Percentiles rank a stretch among this genome's conserved stretches.
phyloP scores from a whole-genome alignment of 2,888 invertebrate genomes.

The Drosophila austrosaltans region DNA sequence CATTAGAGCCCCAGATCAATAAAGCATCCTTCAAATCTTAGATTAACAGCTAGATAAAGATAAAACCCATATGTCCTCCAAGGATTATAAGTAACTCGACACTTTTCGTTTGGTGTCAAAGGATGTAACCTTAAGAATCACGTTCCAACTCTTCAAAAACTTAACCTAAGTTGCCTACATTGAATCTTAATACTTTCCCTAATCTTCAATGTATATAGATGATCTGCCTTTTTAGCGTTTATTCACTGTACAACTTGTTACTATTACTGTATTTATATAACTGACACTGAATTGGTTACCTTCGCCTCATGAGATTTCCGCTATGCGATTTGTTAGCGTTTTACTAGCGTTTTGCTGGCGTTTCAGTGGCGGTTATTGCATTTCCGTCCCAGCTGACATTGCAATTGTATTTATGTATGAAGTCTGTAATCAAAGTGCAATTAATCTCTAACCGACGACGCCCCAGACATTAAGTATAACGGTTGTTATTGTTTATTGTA shows the following conservation, averaged over 20 bases:
- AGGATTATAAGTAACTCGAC: too few relatives aligned
- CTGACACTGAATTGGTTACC: conserved; percentile 39
- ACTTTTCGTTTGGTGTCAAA: too few relatives aligned
- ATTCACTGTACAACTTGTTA: conserved; percentile 6
- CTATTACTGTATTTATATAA: not conserved
- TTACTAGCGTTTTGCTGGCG: conserved; percentile 57
- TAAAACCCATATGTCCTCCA: too few relatives aligned
- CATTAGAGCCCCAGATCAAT: too few relatives aligned
- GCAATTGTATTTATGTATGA: conserved; percentile 48
- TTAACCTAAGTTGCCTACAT: too few relatives aligned
- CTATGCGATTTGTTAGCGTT: conserved; percentile 42
- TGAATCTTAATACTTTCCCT: too few relatives aligned
- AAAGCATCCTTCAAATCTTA: too few relatives aligned
- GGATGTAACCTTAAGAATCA: too few relatives aligned
- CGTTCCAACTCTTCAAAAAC: too few relatives aligned
- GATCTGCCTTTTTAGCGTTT: not conserved
- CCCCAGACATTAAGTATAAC: conserved; percentile 67
- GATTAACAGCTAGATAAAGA: too few relatives aligned
- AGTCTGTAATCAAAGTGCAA: conserved; percentile 70
- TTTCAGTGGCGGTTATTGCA: conserved; percentile 52
- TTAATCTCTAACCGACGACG: conserved; percentile 70
- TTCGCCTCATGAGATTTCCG: conserved; percentile 25
- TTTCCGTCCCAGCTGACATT: conserved; percentile 73
- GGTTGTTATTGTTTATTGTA: conserved; percentile 55
- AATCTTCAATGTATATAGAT: not conserved